Evolutionary conservation across 2,888 invertebrate genomes (phyloP).

Genomic region (Elmis aenea): DNA sequence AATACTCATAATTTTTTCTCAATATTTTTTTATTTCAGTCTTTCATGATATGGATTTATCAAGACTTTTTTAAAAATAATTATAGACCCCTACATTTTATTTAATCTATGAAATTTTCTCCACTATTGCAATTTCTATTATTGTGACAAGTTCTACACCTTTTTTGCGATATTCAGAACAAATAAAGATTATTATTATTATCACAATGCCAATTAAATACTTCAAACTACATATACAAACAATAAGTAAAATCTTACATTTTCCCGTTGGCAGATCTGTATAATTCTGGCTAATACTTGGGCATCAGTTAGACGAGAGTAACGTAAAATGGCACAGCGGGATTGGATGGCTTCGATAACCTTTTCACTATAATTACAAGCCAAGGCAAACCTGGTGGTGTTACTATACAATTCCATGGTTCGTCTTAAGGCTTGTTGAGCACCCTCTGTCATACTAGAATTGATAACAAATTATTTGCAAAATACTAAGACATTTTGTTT

Average conservation of each 20-base stretch:
- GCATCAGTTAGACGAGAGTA: slow-evolving; percentile 88
- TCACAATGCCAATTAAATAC: no score
- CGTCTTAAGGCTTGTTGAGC: slow-evolving; percentile 96
- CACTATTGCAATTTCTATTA: no score
- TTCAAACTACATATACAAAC: neutral
- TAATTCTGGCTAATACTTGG: slow-evolving; percentile 78
- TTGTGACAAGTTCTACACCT: no score
- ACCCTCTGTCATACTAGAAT: slow-evolving; percentile 92
- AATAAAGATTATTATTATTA: no score
- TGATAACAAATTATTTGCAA: slow-evolving; percentile 1
- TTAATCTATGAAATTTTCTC: no score
- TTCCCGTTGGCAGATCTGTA: slow-evolving; percentile 71
- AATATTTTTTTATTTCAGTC: no score
- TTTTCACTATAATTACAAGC: slow-evolving; percentile 99
- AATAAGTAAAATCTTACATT: slow-evolving; percentile 59
- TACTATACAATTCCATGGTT: slow-evolving; percentile 98
- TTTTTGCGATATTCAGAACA: no score
- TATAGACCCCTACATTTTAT: no score
- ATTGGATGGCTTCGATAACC: slow-evolving; percentile 98
- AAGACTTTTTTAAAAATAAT: no score
- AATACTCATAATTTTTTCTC: no score
- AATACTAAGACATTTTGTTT: no score
- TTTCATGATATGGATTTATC: no score
- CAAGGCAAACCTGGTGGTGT: slow-evolving; percentile 93
- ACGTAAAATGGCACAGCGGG: slow-evolving; percentile 93